A percentile compares a stretch with the other conserved stretches of the same genome.
These are phyloP conservation scores for Chlorodrepanis virens DNA, from an alignment of 2,113 vertebrate genomes.

Conservation along the genomic window DNA sequence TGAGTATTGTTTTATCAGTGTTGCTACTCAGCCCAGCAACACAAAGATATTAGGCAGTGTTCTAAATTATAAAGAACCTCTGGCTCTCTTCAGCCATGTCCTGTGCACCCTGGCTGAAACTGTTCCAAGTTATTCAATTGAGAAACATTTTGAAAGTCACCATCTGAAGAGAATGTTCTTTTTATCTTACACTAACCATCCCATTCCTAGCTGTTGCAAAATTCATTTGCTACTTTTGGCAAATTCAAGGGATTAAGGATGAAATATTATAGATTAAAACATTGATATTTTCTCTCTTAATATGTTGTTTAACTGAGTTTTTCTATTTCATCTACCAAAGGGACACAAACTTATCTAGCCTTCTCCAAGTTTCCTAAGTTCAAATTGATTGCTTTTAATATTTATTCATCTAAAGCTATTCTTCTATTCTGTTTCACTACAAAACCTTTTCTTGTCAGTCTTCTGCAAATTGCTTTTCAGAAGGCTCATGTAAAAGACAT, in stretches of 20 bases:
- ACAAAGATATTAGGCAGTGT: background rate
- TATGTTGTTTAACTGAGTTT: background rate
- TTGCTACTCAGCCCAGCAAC: background rate
- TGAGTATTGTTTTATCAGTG: background rate
- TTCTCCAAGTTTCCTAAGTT: background rate
- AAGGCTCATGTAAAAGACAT: background rate
- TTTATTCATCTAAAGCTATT: background rate
- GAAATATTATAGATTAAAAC: background rate
- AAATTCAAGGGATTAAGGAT: background rate
- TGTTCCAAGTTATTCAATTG: background rate
- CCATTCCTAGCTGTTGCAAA: background rate
- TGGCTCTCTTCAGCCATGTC: background rate
- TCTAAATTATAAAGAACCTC: background rate
- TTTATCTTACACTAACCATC: background rate
- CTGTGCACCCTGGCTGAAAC: background rate
- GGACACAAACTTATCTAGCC: background rate
- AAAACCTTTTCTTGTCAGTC: background rate
- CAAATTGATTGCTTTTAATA: background rate
- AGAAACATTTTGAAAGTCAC: constrained; percentile 9
- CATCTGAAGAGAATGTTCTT: background rate
- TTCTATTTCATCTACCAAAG: background rate
- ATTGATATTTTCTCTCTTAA: background rate
- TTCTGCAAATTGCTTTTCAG: background rate
- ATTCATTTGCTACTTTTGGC: background rate
- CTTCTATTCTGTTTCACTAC: background rate